Evolutionary conservation across 1,140 invertebrate genomes (phyloP), one percentile per base, ranked within the genome.

Genomic region (Glossosoma conforme): DNA sequence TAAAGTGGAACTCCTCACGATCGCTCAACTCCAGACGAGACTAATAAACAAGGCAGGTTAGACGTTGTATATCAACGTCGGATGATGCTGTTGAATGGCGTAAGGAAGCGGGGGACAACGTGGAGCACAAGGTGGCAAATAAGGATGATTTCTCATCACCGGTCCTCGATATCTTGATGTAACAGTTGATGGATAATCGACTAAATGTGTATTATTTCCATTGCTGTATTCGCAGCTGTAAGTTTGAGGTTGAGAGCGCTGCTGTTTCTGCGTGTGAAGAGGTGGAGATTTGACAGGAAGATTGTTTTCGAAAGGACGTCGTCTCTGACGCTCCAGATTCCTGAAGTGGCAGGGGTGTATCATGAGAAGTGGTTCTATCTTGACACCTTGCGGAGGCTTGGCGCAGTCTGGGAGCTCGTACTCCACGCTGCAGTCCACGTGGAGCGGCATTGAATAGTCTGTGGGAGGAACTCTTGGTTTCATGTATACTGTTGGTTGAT

Each of bases 341-440:
- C 82, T 68, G 63, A 85, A 86, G 61, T 84, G 84, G 52, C 81
- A 85, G 8, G 84, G 84, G 67, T 85, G 84, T 61, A 86, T 86
- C 81, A 86, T 86, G 18, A 86, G 72, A 37, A 86, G 68, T 2
- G 83, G 84, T 57, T 85, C 83, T 50, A 77, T 75, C 17, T 78
- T 70, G 25, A 78, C 80, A 2, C 83, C 82, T 35, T 79, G 78
- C 24, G 84, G 83, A 24, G 84, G 83, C 60, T 84, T 84, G 2
- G 83, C 82, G 58, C 83, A 79, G 55, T 83, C 83, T 13, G 84
- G 84, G 47, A 86, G 66, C 65, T 86, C 84, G 69, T 86, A 86
- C 62, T 86, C 84, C 18, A 86, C 83, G 66, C 83, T 85, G 66
- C 84, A 86, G 61, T 86, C 84, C 28, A 86, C 84, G 66, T 84